Percentiles rank a stretch among this genome's conserved stretches.
Evolutionary conservation across 2,113 vertebrate genomes (phyloP).

Genomic region (Passer montanus): DNA sequence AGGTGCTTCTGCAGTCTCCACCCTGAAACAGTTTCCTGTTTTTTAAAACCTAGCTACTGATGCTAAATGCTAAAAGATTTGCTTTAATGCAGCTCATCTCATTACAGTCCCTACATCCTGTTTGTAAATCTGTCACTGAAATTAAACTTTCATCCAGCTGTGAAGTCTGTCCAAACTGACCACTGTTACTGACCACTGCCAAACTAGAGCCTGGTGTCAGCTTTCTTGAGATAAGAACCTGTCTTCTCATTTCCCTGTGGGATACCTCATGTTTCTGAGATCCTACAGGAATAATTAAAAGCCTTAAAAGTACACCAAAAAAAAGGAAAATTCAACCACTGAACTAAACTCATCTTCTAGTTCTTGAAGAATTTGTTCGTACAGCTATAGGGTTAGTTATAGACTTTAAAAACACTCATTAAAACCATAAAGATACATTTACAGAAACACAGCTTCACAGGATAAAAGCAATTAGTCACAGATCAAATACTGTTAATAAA

Average conservation of each 20-base stretch:
- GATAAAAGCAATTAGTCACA: slow-evolving; percentile 16
- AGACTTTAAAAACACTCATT: neutral
- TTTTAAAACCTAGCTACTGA: neutral
- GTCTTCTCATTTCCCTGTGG: neutral
- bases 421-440: neutral
- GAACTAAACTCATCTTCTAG: neutral
- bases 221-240: neutral
- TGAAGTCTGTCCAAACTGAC: neutral
- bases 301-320: neutral
- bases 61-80: neutral
- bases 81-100: neutral
- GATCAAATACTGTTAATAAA: slow-evolving; percentile 43
- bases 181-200: too few relatives aligned
- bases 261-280: neutral
- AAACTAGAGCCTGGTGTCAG: neutral
- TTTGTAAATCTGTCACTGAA: neutral
- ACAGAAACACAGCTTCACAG: neutral
- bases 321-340: neutral
- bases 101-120: neutral
- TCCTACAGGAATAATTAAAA: neutral
- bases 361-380: neutral
- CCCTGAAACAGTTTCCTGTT: neutral
- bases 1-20: neutral
- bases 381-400: neutral
- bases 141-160: neutral